phyloP scores from a whole-genome alignment of 2,113 vertebrate genomes.

The Tupaia chinensis region DNA sequence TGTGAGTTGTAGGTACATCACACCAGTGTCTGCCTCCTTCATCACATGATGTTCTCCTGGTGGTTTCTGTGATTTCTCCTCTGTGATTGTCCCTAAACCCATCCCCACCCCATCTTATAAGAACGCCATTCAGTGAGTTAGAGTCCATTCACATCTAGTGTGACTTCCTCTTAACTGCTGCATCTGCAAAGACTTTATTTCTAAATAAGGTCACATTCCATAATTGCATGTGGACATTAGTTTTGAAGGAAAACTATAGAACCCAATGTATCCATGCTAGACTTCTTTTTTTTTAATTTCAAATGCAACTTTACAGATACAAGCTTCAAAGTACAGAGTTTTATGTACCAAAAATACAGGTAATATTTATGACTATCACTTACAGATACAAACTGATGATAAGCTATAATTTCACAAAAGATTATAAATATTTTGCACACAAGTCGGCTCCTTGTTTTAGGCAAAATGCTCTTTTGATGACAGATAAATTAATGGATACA shows the following conservation, averaged over 20 bases:
- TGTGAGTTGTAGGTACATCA: no score
- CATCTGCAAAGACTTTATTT: neutral
- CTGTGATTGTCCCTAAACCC: neutral
- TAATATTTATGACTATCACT: no score
- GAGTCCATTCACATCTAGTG: neutral
- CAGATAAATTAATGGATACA: no score
- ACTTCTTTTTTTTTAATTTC: no score
- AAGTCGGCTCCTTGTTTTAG: no score
- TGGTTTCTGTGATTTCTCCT: neutral
- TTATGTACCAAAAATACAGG: no score
- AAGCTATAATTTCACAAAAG: no score
- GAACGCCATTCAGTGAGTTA: neutral
- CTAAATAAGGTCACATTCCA: neutral
- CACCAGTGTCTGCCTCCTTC: neutral
- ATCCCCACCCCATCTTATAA: neutral
- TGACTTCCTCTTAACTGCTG: neutral
- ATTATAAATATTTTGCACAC: no score
- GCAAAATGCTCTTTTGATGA: no score
- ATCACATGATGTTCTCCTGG: rapidly evolving
- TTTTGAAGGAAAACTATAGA: neutral
- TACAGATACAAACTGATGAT: no score
- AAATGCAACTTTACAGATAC: no score
- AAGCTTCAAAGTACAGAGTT: no score
- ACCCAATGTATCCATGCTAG: neutral
- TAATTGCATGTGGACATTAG: neutral